phyloP scores from a whole-genome alignment of 2,797 vertebrate genomes.

The Muraenolepis orangiensis region DNA sequence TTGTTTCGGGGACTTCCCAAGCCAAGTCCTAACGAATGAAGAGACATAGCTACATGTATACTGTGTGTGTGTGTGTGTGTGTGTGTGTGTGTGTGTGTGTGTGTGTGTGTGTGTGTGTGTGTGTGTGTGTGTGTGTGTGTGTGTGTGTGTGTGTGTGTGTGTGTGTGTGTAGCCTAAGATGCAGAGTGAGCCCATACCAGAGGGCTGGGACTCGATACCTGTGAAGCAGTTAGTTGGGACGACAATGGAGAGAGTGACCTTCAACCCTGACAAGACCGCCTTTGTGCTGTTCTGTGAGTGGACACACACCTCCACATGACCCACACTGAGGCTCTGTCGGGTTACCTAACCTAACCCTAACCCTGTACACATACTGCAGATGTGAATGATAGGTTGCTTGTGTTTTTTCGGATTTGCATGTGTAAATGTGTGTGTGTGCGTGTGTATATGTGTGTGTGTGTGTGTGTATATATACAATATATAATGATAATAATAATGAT shows the following conservation, averaged over 20 bases:
- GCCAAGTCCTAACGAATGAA: too few relatives aligned
- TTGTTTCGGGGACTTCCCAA: too few relatives aligned
- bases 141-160: conserved; percentile 28
- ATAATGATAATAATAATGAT: too few relatives aligned
- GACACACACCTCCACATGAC: background rate
- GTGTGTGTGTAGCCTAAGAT: conserved; percentile 66
- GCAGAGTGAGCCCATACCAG: conserved; percentile 82
- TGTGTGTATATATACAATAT: conserved; percentile 7
- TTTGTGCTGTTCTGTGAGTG: conserved; percentile 92
- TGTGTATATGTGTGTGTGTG: conserved; percentile 4
- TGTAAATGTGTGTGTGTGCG: background rate
- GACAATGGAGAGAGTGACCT: conserved; percentile 83
- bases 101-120: background rate
- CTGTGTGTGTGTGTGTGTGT: conserved; percentile 7
- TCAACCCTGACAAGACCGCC: conserved; percentile 79
- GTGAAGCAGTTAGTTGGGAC: conserved; percentile 88
- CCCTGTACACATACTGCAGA: background rate
- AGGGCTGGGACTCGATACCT: conserved; percentile 80
- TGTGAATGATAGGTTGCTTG: background rate
- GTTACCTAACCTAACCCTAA: too few relatives aligned
- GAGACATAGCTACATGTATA: too few relatives aligned
- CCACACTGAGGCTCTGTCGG: background rate
- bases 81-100: conserved; percentile 5
- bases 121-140: conserved; percentile 12
- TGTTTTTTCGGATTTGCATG: background rate